Conservation (phyloP, 2,113 vertebrate species). For the Oncorhynchus clarkii region DNA sequence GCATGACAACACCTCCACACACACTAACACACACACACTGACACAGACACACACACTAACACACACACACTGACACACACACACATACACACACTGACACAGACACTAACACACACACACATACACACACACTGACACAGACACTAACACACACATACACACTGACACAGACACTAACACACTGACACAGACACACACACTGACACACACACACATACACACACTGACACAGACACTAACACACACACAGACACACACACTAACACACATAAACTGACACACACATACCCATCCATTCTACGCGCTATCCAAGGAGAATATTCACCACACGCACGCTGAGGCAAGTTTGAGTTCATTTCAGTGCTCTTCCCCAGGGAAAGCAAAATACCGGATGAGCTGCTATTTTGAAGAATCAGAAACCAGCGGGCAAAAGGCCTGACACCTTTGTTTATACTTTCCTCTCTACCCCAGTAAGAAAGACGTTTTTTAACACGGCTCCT, state of each 20-base stretch:
- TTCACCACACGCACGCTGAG: constrained; percentile 56
- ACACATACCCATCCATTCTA: constrained; percentile 33
- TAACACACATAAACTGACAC: constrained; percentile 3
- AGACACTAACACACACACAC: constrained; percentile 27
- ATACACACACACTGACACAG: constrained; percentile 31
- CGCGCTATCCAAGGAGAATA: constrained; percentile 44
- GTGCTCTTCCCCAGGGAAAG: constrained; percentile 51
- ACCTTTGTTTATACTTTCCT: constrained; percentile 49
- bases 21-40: constrained; percentile 7
- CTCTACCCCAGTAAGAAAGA: constrained; percentile 48
- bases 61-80: constrained; percentile 22
- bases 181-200: constrained; percentile 26
- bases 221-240: too few relatives aligned
- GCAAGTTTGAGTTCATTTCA: constrained; percentile 61
- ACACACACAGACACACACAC: not conserved
- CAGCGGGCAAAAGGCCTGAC: constrained; percentile 49
- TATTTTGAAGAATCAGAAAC: constrained; percentile 53
- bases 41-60: not conserved
- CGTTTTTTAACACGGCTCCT: constrained; percentile 40
- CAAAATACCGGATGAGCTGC: constrained; percentile 57
- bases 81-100: not conserved
- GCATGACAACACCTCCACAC: constrained; percentile 55
- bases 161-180: constrained; percentile 27
- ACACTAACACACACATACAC: not conserved
- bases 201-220: too few relatives aligned